These are phyloP conservation scores for Cydia strobilella DNA, from an alignment of 1,140 invertebrate genomes.

Conservation along the genomic window DNA sequence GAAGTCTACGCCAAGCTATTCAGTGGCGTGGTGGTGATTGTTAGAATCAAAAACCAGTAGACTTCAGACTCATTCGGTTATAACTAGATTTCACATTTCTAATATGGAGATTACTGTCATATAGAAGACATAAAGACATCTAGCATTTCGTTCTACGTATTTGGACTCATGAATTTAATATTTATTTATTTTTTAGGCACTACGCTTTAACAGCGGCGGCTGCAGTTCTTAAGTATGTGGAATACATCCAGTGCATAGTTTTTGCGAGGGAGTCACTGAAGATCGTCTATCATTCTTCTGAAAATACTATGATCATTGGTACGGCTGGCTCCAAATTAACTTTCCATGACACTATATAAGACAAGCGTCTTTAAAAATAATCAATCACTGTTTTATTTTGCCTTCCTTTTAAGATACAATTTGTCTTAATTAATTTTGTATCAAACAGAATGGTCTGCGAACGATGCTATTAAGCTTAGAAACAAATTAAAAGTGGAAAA, in stretches of 20 bases:
- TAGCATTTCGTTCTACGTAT: neutral
- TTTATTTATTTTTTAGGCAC: constrained; percentile 82
- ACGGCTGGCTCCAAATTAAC: constrained; percentile 38
- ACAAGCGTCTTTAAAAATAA: neutral
- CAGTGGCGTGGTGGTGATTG: too few species aligned
- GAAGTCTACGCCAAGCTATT: too few species aligned
- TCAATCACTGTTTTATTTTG: too few species aligned
- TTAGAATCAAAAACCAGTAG: too few species aligned
- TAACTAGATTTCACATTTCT: too few species aligned
- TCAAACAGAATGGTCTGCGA: too few species aligned
- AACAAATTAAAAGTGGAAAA: too few species aligned
- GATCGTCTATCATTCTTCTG: constrained; percentile 89
- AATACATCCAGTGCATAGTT: constrained; percentile 88
- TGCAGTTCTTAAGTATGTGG: constrained; percentile 91
- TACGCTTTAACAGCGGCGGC: constrained; percentile 90
- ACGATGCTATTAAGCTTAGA: too few species aligned
- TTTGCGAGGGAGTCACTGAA: constrained; percentile 89
- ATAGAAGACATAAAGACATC: neutral
- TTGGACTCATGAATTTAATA: neutral
- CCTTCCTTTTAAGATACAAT: too few species aligned
- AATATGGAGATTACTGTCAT: neutral
- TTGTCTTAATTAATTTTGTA: too few species aligned
- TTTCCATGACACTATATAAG: neutral
- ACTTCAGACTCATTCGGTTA: too few species aligned
- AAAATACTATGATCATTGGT: constrained; percentile 93